Percentiles rank a stretch among this genome's conserved stretches.
Conservation (phyloP, 2,797 vertebrate genomes). For the Furcifer pardalis region DNA sequence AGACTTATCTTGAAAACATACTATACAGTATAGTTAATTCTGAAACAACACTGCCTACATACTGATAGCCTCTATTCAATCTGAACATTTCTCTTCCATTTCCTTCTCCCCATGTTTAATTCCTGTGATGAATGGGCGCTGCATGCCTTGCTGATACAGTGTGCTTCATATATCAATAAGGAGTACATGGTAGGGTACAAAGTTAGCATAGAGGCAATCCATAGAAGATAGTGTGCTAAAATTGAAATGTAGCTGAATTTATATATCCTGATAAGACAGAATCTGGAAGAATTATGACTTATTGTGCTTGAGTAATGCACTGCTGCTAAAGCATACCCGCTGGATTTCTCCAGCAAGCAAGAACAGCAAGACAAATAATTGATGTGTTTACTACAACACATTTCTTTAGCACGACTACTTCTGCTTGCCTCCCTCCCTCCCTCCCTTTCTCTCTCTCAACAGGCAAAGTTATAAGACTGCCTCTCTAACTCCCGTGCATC, state of each 20-base stretch:
- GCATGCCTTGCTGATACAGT: neutral
- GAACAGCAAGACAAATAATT: neutral
- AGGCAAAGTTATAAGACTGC: neutral
- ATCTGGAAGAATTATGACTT: neutral
- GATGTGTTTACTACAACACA: neutral
- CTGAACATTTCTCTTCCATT: neutral
- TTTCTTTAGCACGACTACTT: too few relatives aligned
- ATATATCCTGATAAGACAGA: neutral
- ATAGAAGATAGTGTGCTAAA: neutral
- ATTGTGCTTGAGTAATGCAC: neutral
- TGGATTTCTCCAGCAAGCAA: neutral
- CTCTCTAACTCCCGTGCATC: neutral
- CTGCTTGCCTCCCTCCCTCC: too few relatives aligned
- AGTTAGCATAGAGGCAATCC: neutral
- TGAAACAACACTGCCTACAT: neutral
- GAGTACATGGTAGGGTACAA: neutral
- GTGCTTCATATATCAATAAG: rapidly evolving
- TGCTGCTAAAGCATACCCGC: neutral
- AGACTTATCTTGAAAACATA: neutral
- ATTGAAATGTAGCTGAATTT: neutral
- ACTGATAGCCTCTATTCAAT: neutral
- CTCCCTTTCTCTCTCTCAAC: neutral
- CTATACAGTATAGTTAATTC: neutral
- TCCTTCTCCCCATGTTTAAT: neutral
- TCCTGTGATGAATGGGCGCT: neutral